Evolutionary conservation across 2,888 invertebrate species (phyloP).

Genomic region (Platerodrilus igneus): DNA sequence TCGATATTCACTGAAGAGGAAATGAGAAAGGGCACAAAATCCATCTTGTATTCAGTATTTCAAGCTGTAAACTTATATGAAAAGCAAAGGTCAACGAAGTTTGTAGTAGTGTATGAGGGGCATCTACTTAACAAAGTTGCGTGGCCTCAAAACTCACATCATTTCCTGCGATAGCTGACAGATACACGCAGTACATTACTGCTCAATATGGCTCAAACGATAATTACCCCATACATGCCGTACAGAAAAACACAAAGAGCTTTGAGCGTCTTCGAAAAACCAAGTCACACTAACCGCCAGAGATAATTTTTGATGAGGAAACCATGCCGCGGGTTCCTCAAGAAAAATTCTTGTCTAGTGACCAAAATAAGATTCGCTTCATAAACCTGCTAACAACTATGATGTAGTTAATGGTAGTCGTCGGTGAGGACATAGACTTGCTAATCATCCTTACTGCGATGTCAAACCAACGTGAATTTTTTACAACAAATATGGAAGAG

Average conservation of each 20-base stretch:
- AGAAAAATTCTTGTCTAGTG: not conserved
- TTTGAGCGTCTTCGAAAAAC: not conserved
- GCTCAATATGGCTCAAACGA: too few species aligned
- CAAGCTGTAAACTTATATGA: slow-evolving; percentile 2
- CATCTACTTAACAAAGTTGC: too few species aligned
- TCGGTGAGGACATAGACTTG: not conserved
- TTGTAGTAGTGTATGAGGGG: too few species aligned
- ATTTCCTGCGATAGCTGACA: too few species aligned
- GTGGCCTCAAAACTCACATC: too few species aligned
- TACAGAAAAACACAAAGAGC: not conserved
- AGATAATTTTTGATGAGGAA: not conserved
- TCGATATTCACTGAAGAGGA: slow-evolving; percentile 5
- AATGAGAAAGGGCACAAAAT: slow-evolving; percentile 8
- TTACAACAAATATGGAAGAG: not conserved
- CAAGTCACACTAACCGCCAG: not conserved
- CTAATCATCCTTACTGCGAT: not conserved
- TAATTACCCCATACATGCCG: too few species aligned
- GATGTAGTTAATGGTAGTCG: not conserved
- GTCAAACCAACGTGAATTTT: not conserved
- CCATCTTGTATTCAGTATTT: slow-evolving; percentile 1
- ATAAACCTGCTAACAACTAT: not conserved
- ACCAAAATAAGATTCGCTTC: not conserved
- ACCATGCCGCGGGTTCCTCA: not conserved
- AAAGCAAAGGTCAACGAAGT: not conserved
- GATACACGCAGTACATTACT: too few species aligned